Percentiles rank a stretch among this genome's conserved stretches.
phyloP scores from a whole-genome alignment of 1,140 invertebrate genomes.

The Ruditapes philippinarum region DNA sequence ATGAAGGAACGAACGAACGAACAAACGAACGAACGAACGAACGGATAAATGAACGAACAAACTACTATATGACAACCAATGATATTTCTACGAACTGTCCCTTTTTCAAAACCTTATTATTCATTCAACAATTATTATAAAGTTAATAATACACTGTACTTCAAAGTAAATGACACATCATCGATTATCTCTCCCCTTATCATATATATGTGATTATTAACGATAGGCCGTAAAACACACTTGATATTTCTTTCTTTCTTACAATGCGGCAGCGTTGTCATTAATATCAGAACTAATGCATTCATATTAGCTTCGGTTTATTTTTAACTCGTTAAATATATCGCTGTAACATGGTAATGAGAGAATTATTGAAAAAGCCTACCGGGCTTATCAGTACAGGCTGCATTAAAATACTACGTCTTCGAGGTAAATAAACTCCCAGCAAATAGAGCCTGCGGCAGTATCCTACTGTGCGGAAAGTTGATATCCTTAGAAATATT shows the following conservation, averaged over 20 bases:
- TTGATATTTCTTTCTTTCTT: not conserved
- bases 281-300: not conserved
- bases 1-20: too few species aligned
- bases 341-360: constrained; percentile 31
- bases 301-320: constrained; percentile 28
- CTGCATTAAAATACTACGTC: constrained; percentile 32
- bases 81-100: too few species aligned
- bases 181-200: too few species aligned
- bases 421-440: not conserved
- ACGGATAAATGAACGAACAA: too few species aligned
- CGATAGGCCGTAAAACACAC: not conserved
- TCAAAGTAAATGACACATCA: too few species aligned
- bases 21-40: too few species aligned
- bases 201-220: too few species aligned
- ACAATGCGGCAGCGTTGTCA: not conserved
- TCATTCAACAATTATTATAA: too few species aligned
- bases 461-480: constrained; percentile 43
- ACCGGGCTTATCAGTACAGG: constrained; percentile 35
- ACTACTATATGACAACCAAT: too few species aligned
- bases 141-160: too few species aligned
- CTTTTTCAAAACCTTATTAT: too few species aligned
- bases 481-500: constrained; percentile 44
- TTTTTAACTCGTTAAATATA: constrained; percentile 36
- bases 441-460: not conserved
- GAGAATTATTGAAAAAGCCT: constrained; percentile 38